Base-by-base conservation (phyloP, 2,888 invertebrate species). In the Latrodectus hesperus region DNA sequence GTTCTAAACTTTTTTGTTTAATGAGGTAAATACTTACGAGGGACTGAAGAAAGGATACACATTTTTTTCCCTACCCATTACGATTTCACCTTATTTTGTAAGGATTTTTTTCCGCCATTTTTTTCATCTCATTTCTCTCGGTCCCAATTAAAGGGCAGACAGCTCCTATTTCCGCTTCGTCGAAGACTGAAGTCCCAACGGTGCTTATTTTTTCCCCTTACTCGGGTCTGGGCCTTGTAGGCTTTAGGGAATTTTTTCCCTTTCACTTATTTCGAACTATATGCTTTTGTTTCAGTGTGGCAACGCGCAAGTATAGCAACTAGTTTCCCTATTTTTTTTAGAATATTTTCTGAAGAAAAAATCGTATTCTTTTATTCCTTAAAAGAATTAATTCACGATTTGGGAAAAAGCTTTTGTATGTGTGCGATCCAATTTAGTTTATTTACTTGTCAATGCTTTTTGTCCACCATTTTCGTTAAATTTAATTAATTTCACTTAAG, bases 131-230 rank as follows among this genome's bases (percentile, higher is more conserved):
- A 16, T 74, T 74, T 73, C 74, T 74, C 53, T 55, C 53, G 17
- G 74, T 74, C 81, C 83, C 83, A 75, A 76, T 83, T 83, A 81
- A 74, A n/a, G 81, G 64, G 26, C 49, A 76, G 83, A 76, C 75
- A 60, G 51, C 70, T 83, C 60, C 76, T 76, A 60, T 83, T 75
- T 70, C 75, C 83, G 75, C 83, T 76, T 53, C 65, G 75, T 49
- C 68, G 83, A 60, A 83, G 60, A 26, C 11, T 60, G 38, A 73
- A 83, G 75, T 81, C 81, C 74, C 73, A 8, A 52, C n/a, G 73
- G 74, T 65, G 38, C 49, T 22, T 38, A 65, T 68, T 81, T 81
- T 81, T 49, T 67, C 65, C 52, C 16, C 76, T 51, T 74, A n/a
- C 16, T 26, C 52, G 53, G 73, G 55, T 76, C 76, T n/a, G 17